A percentile compares a stretch with the other conserved stretches of the same genome.
Evolutionary conservation across 2,113 vertebrate species (phyloP).

Genomic region (Aleadryas rufinucha): DNA sequence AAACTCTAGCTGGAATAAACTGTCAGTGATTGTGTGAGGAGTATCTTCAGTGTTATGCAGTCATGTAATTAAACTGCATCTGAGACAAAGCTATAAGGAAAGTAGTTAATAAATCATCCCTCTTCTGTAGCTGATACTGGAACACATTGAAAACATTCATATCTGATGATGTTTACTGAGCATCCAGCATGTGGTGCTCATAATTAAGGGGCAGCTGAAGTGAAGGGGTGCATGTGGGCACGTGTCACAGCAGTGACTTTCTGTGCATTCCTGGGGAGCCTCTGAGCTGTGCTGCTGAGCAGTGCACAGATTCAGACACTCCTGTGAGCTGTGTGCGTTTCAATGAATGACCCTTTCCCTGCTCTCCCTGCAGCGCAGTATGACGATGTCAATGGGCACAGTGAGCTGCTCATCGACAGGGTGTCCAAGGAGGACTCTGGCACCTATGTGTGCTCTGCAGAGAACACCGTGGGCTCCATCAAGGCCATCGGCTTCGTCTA

Average conservation of each 20-base stretch:
- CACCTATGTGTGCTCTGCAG: constrained; percentile 89
- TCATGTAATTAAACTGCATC: neutral
- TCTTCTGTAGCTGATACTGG: neutral
- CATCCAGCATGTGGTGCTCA: neutral
- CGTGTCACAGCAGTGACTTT: neutral
- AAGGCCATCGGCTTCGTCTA: constrained; percentile 89
- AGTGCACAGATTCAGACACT: neutral
- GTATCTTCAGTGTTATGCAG: neutral
- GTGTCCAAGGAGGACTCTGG: constrained; percentile 89
- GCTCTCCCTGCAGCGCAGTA: constrained; percentile 75
- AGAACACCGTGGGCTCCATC: constrained; percentile 87
- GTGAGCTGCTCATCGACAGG: constrained; percentile 87
- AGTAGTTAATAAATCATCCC: neutral
- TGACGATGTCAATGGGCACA: constrained; percentile 79
- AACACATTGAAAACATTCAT: neutral
- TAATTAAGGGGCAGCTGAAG: neutral
- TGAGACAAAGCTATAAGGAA: neutral
- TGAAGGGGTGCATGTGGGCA: neutral
- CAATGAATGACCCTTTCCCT: neutral
- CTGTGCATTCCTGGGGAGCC: neutral
- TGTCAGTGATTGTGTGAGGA: neutral
- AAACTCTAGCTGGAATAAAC: neutral
- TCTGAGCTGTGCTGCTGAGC: neutral
- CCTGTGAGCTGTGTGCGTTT: no score
- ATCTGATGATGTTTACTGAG: neutral